phyloP scores from a whole-genome alignment of 2,797 vertebrate genomes.

The Threskiornis aethiopicus region DNA sequence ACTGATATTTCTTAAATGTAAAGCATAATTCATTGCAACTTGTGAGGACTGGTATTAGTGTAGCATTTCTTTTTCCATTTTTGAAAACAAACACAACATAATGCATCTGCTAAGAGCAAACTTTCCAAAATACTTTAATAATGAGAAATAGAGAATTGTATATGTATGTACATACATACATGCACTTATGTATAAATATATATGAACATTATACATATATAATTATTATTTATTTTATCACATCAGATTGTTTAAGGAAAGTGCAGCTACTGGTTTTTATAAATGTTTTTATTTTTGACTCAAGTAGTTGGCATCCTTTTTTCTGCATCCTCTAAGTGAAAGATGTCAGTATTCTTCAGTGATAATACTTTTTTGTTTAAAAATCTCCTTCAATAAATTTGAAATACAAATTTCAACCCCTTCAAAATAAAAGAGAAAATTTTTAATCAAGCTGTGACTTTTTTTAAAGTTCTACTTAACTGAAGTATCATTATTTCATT shows the following conservation, averaged over 20 bases:
- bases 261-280: not conserved
- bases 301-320: not conserved
- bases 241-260: not conserved
- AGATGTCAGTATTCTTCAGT: not conserved
- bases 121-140: not conserved
- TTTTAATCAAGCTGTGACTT: slow-evolving; percentile 1
- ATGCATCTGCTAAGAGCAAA: not conserved
- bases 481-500: not conserved
- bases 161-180: not conserved
- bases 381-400: not conserved
- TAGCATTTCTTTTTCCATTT: not conserved
- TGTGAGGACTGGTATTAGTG: not conserved
- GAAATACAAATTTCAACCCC: not conserved
- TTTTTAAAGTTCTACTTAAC: not conserved
- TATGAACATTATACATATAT: not conserved
- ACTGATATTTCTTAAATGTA: not conserved
- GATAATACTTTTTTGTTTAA: not conserved
- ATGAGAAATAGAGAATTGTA: not conserved
- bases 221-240: not conserved
- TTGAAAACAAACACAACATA: not conserved
- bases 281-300: not conserved
- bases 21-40: not conserved
- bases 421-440: slow-evolving; percentile 20
- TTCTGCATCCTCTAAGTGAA: not conserved
- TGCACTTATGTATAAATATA: not conserved